A percentile compares a stretch with the other conserved stretches of the same genome.
Evolutionary conservation across 2,113 vertebrate genomes (phyloP).

Genomic region (Pituophis catenifer): DNA sequence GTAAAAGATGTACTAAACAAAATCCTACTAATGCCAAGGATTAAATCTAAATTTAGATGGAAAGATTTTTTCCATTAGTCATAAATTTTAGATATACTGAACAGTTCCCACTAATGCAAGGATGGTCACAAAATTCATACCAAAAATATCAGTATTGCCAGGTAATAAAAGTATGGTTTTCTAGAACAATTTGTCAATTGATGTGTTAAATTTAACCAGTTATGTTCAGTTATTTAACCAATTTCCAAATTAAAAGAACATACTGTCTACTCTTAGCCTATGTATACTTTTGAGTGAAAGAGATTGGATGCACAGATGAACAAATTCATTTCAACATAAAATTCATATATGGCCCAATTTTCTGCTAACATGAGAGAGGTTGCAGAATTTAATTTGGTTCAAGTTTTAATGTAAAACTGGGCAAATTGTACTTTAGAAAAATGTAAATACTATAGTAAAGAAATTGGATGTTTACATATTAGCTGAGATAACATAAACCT

Average conservation of each 20-base stretch:
- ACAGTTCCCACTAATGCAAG: background rate
- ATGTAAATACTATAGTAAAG: background rate
- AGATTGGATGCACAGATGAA: background rate
- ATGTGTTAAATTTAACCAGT: background rate
- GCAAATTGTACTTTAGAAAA: background rate
- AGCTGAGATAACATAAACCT: background rate
- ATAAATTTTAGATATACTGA: background rate
- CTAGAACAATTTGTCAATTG: background rate
- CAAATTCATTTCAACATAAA: background rate
- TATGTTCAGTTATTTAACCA: background rate
- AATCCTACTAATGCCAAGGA: background rate
- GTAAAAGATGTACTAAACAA: background rate
- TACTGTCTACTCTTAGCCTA: background rate
- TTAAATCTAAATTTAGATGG: background rate
- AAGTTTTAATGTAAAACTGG: background rate
- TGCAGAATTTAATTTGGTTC: background rate
- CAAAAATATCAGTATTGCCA: background rate
- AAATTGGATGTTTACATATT: background rate
- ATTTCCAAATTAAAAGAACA: background rate
- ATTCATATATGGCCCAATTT: background rate
- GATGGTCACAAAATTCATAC: background rate
- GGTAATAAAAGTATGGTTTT: background rate
- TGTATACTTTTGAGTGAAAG: background rate
- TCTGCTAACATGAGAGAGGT: background rate
- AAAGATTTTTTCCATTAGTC: background rate